Evolutionary conservation across 2,113 vertebrate genomes (phyloP), one percentile per base, ranked within the genome.

Genomic region (Triplophysa tibetana): DNA sequence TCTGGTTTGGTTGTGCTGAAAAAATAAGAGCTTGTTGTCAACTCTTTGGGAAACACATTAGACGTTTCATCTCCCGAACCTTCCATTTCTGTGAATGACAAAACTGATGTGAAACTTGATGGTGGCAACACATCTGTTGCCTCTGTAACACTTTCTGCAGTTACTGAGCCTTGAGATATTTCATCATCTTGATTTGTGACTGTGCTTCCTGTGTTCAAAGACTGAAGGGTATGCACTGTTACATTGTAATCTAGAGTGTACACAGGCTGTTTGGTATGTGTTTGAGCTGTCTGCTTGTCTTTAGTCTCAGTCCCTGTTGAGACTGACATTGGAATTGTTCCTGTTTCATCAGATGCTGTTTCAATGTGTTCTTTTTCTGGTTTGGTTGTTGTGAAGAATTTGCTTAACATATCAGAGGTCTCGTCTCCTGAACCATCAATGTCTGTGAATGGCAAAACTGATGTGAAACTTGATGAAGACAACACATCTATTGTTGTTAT

Each of bases 351-450:
- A 54, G 66, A 38, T 67, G 64, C 6, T 33, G 48, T 45, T 50
- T 29, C n/a, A 3, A 58, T 60, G 11, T 52, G 26, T 33, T 8
- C 58, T 50, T 78, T 13, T 2, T 74, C 41, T 48, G 23, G 26
- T 74, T 2, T n/a, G 12, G 24, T 60, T 60, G 23, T 52, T 29
- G 70, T 16, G 5, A 8, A 56, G 5, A 21, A 19, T 70, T 54
- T 70, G 17, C 48, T 70, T 12, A 58, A 38, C 19, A 58, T 52
- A 2, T 26, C 26, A 38, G 50, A 70, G 2, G 24, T 56, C 2
- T 54, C 24, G 33, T 56, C 50, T 56, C 50, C 50, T 54, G 69
- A 70, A 33, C 41, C 66, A 43, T 69, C 66, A 48, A 11, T 21
- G 8, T 69, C 41, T 45, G 54, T n/a, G 7, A n/a, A 41, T 2